These are phyloP conservation scores for Pandemis corylana DNA, from an alignment of 2,888 invertebrate species.

Conservation along the genomic window DNA sequence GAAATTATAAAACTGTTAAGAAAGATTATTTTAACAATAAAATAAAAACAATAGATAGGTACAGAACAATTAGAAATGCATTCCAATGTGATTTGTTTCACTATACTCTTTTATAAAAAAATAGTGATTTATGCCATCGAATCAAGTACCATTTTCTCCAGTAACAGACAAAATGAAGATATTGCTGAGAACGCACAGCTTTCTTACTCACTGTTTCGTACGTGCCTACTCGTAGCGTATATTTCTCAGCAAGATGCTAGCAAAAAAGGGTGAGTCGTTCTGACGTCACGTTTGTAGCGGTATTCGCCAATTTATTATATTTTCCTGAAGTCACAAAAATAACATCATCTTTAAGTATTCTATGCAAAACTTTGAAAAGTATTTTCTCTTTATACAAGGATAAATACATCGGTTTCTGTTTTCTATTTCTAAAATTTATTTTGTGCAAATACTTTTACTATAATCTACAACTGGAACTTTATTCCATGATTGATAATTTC, in stretches of 20 bases:
- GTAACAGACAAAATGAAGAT: constrained; percentile 15
- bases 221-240: constrained; percentile 24
- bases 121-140: not conserved
- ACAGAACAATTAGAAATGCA: no score
- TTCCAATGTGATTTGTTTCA: no score
- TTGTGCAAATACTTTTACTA: no score
- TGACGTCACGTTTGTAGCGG: constrained; percentile 1
- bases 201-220: constrained; percentile 22
- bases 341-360: no score
- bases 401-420: no score
- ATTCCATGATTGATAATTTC: not conserved
- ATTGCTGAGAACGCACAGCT: constrained; percentile 18
- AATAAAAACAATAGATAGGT: no score
- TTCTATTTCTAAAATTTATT: no score
- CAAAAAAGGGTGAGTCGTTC: constrained; percentile 3
- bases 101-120: no score
- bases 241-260: constrained; percentile 19
- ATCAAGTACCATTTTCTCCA: not conserved
- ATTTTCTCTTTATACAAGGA: no score
- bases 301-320: not conserved
- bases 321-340: not conserved
- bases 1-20: no score
- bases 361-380: no score
- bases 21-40: no score
- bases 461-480: not conserved